These are phyloP conservation scores for Danio jaintianensis DNA, from an alignment of 2,797 vertebrate species.

Conservation along the genomic window DNA sequence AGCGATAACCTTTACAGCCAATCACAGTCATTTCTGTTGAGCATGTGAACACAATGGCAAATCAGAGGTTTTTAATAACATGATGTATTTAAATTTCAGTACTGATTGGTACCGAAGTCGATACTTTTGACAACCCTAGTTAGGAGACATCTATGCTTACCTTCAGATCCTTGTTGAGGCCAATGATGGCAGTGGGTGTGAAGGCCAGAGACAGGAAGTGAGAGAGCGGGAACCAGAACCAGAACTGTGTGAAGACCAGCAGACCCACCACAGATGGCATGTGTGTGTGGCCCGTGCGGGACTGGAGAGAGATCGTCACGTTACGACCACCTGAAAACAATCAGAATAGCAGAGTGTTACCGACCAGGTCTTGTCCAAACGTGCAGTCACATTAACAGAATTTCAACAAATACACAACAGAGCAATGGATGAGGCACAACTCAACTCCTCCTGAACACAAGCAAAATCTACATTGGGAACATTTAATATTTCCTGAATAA, in stretches of 20 bases:
- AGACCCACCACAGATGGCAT: conserved; percentile 98
- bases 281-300: conserved; percentile 96
- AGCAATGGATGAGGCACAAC: not conserved
- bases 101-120: too few relatives aligned
- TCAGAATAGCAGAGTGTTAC: conserved; percentile 11
- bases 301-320: conserved; percentile 97
- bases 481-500: too few relatives aligned
- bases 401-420: not conserved
- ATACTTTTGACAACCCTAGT: too few relatives aligned
- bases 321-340: conserved; percentile 91
- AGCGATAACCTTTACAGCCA: too few relatives aligned
- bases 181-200: conserved; percentile 96
- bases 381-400: not conserved
- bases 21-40: too few relatives aligned
- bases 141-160: conserved; percentile 69
- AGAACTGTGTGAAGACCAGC: conserved; percentile 99
- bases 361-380: not conserved
- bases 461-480: not conserved
- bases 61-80: too few relatives aligned
- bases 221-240: conserved; percentile 99
- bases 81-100: too few relatives aligned
- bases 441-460: too few relatives aligned
- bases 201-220: conserved; percentile 96
- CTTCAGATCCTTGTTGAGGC: conserved; percentile 99
- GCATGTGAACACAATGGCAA: too few relatives aligned